Conservation (phyloP, 2,888 invertebrate genomes). For the Idaea biselata region DNA sequence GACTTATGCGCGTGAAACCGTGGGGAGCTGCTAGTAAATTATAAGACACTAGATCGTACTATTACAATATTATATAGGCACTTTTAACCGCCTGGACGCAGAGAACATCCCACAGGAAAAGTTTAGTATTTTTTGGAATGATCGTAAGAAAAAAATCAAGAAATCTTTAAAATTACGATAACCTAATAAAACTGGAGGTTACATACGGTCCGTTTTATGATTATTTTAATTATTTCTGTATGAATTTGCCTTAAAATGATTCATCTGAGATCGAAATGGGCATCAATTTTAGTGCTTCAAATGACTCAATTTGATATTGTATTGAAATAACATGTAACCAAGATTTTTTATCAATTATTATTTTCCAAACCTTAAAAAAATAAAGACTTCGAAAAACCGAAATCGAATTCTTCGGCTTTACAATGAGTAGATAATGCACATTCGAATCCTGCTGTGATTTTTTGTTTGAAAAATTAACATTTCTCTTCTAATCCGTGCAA, state of each 20-base stretch:
- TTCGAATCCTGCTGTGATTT: too few species aligned
- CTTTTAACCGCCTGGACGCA: too few species aligned
- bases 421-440: too few species aligned
- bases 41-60: too few species aligned
- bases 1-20: too few species aligned
- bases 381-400: too few species aligned
- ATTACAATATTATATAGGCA: too few species aligned
- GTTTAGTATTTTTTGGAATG: not conserved
- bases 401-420: too few species aligned
- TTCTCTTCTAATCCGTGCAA: too few species aligned
- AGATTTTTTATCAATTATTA: not conserved
- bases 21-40: too few species aligned
- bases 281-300: not conserved
- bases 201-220: not conserved
- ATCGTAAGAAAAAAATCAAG: not conserved
- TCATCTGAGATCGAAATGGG: slow-evolving; percentile 13
- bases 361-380: too few species aligned
- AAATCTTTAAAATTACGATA: not conserved
- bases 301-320: not conserved
- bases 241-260: slow-evolving; percentile 24
- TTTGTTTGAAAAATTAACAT: too few species aligned
- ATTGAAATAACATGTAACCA: not conserved
- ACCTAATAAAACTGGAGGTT: not conserved
- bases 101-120: not conserved
- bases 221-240: slow-evolving; percentile 26